Evolutionary conservation across 2,888 invertebrate genomes (phyloP).

Genomic region (Eulithis prunata): DNA sequence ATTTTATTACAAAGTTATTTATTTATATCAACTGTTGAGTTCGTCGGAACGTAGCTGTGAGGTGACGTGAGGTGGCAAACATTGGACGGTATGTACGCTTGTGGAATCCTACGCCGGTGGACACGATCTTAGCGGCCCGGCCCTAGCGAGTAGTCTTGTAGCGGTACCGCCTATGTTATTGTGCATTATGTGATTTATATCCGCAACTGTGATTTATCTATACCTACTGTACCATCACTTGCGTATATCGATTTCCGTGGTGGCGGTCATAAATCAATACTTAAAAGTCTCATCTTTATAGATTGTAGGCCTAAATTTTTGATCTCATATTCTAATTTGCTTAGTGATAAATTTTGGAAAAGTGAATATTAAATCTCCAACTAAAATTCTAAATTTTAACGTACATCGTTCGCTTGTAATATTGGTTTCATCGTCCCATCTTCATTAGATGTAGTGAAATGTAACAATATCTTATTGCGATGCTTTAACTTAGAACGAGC

Average conservation of each 20-base stretch:
- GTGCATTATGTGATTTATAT: constrained; percentile 77
- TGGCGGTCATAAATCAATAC: constrained; percentile 80
- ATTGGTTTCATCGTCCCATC: constrained; percentile 58
- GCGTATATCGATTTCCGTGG: constrained; percentile 69
- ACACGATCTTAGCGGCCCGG: constrained; percentile 57
- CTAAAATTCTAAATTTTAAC: constrained; percentile 80
- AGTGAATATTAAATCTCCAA: constrained; percentile 75
- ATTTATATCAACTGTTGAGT: constrained; percentile 67
- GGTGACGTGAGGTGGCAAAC: constrained; percentile 36
- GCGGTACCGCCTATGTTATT: constrained; percentile 79
- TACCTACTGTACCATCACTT: constrained; percentile 75
- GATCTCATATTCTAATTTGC: constrained; percentile 85
- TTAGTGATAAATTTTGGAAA: constrained; percentile 81
- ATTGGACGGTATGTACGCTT: constrained; percentile 52
- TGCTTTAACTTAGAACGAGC: constrained; percentile 83
- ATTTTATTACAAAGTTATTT: constrained; percentile 67
- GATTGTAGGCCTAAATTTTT: constrained; percentile 84
- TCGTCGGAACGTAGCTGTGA: constrained; percentile 51
- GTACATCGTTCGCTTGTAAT: constrained; percentile 70
- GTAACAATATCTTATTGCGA: constrained; percentile 83
- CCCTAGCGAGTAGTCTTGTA: constrained; percentile 69
- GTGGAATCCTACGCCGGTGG: constrained; percentile 63
- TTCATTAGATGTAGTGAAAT: constrained; percentile 77
- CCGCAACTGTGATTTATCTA: constrained; percentile 81
- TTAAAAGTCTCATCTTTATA: constrained; percentile 80